A percentile compares a stretch with the other conserved stretches of the same genome.
Conservation (phyloP, 2,888 invertebrate species). For the Drosophila cracens region DNA sequence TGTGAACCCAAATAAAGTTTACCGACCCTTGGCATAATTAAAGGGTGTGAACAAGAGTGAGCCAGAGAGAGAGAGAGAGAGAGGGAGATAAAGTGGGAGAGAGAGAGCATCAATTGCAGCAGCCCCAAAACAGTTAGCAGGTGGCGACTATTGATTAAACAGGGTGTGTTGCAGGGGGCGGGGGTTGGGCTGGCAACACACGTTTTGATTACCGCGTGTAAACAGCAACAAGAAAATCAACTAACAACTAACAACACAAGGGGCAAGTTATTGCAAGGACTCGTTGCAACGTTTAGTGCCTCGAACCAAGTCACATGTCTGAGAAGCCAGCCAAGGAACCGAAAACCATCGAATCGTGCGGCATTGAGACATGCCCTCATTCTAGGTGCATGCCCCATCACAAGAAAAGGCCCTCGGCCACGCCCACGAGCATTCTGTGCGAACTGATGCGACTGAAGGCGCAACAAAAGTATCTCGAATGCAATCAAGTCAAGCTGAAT, state of each 20-base stretch:
- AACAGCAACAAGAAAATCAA: slow-evolving; percentile 71
- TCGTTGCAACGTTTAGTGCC: slow-evolving; percentile 51
- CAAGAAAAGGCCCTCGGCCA: slow-evolving; percentile 39
- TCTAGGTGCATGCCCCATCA: slow-evolving; percentile 1
- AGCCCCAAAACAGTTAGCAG: slow-evolving; percentile 21
- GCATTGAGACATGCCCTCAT: slow-evolving; percentile 7
- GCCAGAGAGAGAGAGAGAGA: background rate
- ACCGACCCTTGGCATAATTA: slow-evolving; percentile 71
- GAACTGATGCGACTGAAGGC: slow-evolving; percentile 84
- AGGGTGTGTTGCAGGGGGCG: slow-evolving; percentile 12
- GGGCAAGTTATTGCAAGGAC: slow-evolving; percentile 58
- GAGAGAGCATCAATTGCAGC: slow-evolving; percentile 48
- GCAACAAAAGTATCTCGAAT: slow-evolving; percentile 84
- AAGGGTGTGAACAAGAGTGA: background rate
- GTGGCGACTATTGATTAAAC: slow-evolving; percentile 78
- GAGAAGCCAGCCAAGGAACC: slow-evolving; percentile 26
- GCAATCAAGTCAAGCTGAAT: slow-evolving; percentile 82
- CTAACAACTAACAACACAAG: slow-evolving; percentile 26
- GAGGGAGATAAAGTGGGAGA: background rate
- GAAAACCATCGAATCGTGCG: background rate
- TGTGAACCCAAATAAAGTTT: slow-evolving; percentile 66
- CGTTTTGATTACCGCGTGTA: slow-evolving; percentile 83
- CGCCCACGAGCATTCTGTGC: slow-evolving; percentile 80
- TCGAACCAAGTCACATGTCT: slow-evolving; percentile 49
- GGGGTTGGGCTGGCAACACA: slow-evolving; percentile 66